phyloP scores from a whole-genome alignment of 2,888 invertebrate species.

The Melieria crassipennis region DNA sequence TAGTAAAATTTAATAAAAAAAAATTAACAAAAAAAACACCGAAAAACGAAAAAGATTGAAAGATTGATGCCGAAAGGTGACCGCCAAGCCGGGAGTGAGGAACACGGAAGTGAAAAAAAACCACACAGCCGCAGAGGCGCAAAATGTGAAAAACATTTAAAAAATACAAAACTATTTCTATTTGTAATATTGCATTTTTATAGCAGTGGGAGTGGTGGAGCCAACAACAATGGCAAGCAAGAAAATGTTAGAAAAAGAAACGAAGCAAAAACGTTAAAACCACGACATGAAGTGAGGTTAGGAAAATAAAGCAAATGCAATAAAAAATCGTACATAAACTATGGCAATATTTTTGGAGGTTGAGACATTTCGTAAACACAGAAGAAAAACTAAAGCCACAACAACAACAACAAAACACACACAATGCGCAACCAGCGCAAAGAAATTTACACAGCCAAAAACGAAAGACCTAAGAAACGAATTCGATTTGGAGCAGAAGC shows the following conservation, averaged over 20 bases:
- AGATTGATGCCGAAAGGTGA: neutral
- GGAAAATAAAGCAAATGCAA: slow-evolving; percentile 20
- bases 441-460: slow-evolving; percentile 20
- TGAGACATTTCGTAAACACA: slow-evolving; percentile 47
- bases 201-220: neutral
- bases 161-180: slow-evolving; percentile 43
- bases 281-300: neutral
- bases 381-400: slow-evolving; percentile 30
- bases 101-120: neutral
- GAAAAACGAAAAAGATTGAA: slow-evolving; percentile 10
- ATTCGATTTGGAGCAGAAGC: too few species aligned
- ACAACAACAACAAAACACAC: slow-evolving; percentile 23
- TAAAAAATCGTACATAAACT: slow-evolving; percentile 43
- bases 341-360: slow-evolving; percentile 58
- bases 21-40: slow-evolving; percentile 30
- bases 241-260: neutral
- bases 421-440: slow-evolving; percentile 18
- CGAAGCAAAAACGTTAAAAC: neutral
- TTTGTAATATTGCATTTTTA: slow-evolving; percentile 28
- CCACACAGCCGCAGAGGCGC: slow-evolving; percentile 5
- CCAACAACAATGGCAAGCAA: neutral
- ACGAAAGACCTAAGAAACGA: too few species aligned
- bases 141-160: slow-evolving; percentile 55
- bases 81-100: neutral
- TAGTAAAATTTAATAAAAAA: slow-evolving; percentile 32